A percentile compares a stretch with the other conserved stretches of the same genome.
Evolutionary conservation across 2,888 invertebrate species (phyloP).

Genomic region (Sialis fuliginosa): DNA sequence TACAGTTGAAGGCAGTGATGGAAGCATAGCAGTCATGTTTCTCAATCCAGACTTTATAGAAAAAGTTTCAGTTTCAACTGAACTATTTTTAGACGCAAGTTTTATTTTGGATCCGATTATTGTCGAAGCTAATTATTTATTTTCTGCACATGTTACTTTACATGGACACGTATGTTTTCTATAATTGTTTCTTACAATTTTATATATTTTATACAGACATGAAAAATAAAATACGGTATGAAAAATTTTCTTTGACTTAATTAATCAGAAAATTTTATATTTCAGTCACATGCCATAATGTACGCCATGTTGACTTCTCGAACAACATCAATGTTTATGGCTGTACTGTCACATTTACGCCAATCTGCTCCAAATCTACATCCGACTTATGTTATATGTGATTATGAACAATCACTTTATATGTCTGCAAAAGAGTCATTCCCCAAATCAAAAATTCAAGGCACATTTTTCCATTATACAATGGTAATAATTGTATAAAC

Average conservation of each 20-base stretch:
- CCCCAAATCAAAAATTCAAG: slow-evolving; percentile 3
- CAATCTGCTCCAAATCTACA: slow-evolving; percentile 2
- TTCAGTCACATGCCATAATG: slow-evolving; percentile 6
- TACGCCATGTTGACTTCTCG: slow-evolving; percentile 3
- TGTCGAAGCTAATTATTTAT: slow-evolving; percentile 2
- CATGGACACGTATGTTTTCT: slow-evolving; percentile 1
- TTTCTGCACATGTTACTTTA: slow-evolving; percentile 4
- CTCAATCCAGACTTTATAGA: slow-evolving; percentile 6
- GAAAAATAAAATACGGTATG: too few relatives aligned
- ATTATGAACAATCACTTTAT: slow-evolving; percentile 3
- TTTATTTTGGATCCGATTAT: slow-evolving; percentile 5
- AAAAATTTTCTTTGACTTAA: not conserved
- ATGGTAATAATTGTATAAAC: not conserved
- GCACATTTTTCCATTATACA: slow-evolving; percentile 3
- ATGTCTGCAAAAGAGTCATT: slow-evolving; percentile 1
- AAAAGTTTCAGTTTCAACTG: slow-evolving; percentile 3
- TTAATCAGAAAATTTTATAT: not conserved
- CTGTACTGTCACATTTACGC: slow-evolving; percentile 2
- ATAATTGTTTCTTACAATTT: not conserved
- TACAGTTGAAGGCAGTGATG: slow-evolving; percentile 3
- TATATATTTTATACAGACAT: not conserved
- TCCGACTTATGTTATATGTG: slow-evolving; percentile 2
- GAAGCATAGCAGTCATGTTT: slow-evolving; percentile 5
- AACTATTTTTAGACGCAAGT: slow-evolving; percentile 4
- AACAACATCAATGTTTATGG: slow-evolving; percentile 1